Percentiles rank a stretch among this genome's conserved stretches.
Conservation (phyloP, 2,888 invertebrate species). For the Brachyptera risi region DNA sequence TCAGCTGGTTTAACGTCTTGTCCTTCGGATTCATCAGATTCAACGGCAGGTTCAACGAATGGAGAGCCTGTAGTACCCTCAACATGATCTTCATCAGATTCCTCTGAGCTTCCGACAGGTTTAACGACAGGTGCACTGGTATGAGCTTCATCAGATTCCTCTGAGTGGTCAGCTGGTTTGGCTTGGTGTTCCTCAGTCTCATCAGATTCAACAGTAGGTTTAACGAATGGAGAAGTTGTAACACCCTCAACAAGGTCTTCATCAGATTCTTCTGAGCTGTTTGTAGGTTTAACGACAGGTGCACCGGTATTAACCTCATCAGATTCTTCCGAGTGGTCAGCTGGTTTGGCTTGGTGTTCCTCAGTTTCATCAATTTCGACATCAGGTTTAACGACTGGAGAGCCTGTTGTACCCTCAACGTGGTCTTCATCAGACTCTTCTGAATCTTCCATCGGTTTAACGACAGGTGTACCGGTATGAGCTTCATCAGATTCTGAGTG, state of each 20-base stretch:
- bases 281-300: conserved; percentile 12
- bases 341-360: conserved; percentile 24
- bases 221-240: not conserved
- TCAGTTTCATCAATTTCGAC: conserved; percentile 31
- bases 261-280: conserved; percentile 15
- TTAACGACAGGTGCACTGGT: not conserved
- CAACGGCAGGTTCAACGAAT: conserved; percentile 23
- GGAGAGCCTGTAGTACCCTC: not conserved
- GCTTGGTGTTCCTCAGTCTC: conserved; percentile 31
- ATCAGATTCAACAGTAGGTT: conserved; percentile 28
- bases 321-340: conserved; percentile 21
- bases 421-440: conserved; percentile 23
- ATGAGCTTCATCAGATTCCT: conserved; percentile 10
- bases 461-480: conserved; percentile 8
- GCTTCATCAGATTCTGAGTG: conserved; percentile 34
- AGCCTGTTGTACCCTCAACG: not conserved
- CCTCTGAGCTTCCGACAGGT: conserved; percentile 14
- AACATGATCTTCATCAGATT: conserved; percentile 22
- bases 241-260: conserved; percentile 7
- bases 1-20: conserved; percentile 21
- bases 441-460: conserved; percentile 11
- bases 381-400: conserved; percentile 13
- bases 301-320: conserved; percentile 34
- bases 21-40: conserved; percentile 31
- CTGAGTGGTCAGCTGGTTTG: conserved; percentile 22